Conservation (phyloP, 2,113 vertebrate species). For the Dicentrarchus labrax region DNA sequence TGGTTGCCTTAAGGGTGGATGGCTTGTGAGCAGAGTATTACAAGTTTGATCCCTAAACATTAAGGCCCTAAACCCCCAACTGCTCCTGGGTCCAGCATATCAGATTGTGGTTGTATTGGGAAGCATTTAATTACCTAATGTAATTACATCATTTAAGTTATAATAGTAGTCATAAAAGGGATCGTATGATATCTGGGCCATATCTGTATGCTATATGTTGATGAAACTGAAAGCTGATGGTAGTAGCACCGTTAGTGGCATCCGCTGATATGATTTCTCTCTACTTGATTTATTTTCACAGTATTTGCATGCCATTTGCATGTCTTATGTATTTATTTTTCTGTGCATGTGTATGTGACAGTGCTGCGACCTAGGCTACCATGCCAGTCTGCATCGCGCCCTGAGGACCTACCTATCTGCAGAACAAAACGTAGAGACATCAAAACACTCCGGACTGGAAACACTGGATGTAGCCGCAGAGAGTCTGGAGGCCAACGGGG, state of each 20-base stretch:
- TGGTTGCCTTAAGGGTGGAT: not conserved
- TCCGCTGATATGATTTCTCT: not conserved
- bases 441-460: conserved; percentile 94
- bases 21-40: not conserved
- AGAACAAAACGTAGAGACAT: conserved; percentile 95
- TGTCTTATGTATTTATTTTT: not conserved
- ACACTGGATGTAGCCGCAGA: conserved; percentile 94
- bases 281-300: not conserved
- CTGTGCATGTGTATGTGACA: conserved; percentile 70
- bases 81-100: not conserved
- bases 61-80: no score
- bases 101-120: not conserved
- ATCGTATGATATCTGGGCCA: not conserved
- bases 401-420: conserved; percentile 97
- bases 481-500: conserved; percentile 94
- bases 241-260: not conserved
- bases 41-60: no score
- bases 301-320: not conserved
- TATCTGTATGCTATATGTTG: not conserved
- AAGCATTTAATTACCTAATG: not conserved
- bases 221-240: not conserved
- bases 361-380: conserved; percentile 99
- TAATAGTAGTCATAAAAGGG: not conserved
- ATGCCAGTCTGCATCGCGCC: conserved; percentile 95
- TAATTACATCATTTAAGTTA: not conserved